phyloP scores from a whole-genome alignment of 2,797 vertebrate genomes.

The Gambusia yucatana region DNA sequence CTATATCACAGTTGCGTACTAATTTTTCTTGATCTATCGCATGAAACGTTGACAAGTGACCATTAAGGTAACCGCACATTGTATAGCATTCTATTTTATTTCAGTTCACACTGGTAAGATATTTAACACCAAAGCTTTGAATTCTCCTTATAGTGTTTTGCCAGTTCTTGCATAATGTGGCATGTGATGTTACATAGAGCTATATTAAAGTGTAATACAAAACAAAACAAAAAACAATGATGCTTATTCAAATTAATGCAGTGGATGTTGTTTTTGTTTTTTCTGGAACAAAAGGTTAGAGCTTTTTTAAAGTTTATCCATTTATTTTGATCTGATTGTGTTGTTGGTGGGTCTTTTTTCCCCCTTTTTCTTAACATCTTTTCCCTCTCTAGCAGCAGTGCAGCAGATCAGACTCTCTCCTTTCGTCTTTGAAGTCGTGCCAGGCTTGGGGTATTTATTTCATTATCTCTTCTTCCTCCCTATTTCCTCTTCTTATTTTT shows the following conservation, averaged over 20 bases:
- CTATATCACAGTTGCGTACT: neutral
- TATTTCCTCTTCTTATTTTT: conserved; percentile 69
- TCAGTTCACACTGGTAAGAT: neutral
- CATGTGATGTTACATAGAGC: conserved; percentile 1
- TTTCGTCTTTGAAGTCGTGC: conserved; percentile 73
- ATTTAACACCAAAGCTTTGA: neutral
- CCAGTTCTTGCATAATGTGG: neutral
- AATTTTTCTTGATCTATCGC: neutral
- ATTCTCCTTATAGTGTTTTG: neutral
- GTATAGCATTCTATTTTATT: neutral
- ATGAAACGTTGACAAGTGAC: neutral
- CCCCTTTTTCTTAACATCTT: conserved; percentile 64
- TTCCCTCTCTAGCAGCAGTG: conserved; percentile 57
- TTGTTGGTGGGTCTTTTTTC: conserved; percentile 22
- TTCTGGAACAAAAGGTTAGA: conserved; percentile 12
- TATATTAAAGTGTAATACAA: neutral
- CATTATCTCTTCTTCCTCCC: conserved; percentile 71
- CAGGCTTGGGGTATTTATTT: conserved; percentile 73
- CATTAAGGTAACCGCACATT: neutral
- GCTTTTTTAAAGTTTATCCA: conserved; percentile 34
- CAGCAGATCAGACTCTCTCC: conserved; percentile 55
- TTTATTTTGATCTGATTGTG: conserved; percentile 23
- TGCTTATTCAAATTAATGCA: conserved; percentile 8
- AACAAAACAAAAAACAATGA: conserved; percentile 1
- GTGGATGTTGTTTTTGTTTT: neutral